Evolutionary conservation across 2,888 invertebrate species (phyloP).

Genomic region (Drosophila diplacantha): DNA sequence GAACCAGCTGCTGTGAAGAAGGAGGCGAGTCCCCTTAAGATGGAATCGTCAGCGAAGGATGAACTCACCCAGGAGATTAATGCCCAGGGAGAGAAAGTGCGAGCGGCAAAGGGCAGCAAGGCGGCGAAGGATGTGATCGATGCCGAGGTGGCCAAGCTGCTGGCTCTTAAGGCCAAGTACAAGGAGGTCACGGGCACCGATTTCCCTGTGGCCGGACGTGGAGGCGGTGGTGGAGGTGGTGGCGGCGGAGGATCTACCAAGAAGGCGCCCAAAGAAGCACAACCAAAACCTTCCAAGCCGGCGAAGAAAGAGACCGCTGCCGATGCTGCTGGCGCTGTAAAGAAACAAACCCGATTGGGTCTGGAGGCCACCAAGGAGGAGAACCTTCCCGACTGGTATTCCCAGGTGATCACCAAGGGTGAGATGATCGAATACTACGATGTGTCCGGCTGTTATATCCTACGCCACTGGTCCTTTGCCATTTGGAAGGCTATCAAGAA

Average conservation of each 20-base stretch:
- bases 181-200: slow-evolving; percentile 80
- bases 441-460: slow-evolving; percentile 98
- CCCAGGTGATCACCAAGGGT: slow-evolving; percentile 92
- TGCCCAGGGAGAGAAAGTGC: slow-evolving; percentile 81
- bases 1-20: slow-evolving; percentile 27
- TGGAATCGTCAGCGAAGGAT: slow-evolving; percentile 57
- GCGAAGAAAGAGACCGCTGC: slow-evolving; percentile 73
- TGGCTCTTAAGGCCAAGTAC: slow-evolving; percentile 82
- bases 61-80: slow-evolving; percentile 79
- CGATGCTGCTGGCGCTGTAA: slow-evolving; percentile 79
- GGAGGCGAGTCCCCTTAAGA: slow-evolving; percentile 40
- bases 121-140: slow-evolving; percentile 79
- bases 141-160: slow-evolving; percentile 78
- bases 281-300: slow-evolving; percentile 62
- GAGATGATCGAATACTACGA: slow-evolving; percentile 99
- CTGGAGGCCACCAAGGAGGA: slow-evolving; percentile 95
- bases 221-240: slow-evolving; percentile 71
- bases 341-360: slow-evolving; percentile 95
- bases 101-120: slow-evolving; percentile 79
- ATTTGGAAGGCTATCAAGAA: slow-evolving; percentile 95
- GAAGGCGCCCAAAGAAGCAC: slow-evolving; percentile 70
- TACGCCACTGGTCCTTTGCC: slow-evolving; percentile 97
- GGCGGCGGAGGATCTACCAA: slow-evolving; percentile 68
- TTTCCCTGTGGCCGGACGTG: slow-evolving; percentile 78
- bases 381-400: slow-evolving; percentile 98